These are phyloP conservation scores for Corythoichthys intestinalis DNA, from an alignment of 2,113 vertebrate genomes.

Conservation along the genomic window DNA sequence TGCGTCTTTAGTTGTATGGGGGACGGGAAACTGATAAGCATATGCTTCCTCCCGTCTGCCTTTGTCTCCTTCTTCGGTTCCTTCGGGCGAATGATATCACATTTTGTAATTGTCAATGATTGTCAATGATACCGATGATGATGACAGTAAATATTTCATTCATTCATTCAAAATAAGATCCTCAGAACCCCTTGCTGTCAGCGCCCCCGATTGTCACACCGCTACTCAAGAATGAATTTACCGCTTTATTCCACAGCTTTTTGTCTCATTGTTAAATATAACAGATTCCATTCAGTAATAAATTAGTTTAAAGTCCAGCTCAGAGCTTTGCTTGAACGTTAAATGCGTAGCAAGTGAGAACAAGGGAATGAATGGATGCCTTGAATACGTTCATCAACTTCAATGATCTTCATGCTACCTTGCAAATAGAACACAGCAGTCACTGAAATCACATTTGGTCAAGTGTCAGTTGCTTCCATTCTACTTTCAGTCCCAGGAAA, in stretches of 20 bases:
- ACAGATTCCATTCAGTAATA: conserved; percentile 53
- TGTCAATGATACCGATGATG: too few relatives aligned
- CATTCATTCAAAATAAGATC: too few relatives aligned
- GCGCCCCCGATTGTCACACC: too few relatives aligned
- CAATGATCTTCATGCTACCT: conserved; percentile 14
- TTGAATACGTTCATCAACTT: conserved; percentile 15
- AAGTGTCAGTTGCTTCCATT: background rate
- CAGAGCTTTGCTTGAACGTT: conserved; percentile 12
- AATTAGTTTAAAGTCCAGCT: conserved; percentile 46
- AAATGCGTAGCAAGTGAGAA: conserved; percentile 2
- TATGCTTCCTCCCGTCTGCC: too few relatives aligned
- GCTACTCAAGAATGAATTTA: too few relatives aligned
- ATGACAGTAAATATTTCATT: too few relatives aligned
- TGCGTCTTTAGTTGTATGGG: too few relatives aligned
- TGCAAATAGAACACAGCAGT: conserved; percentile 30
- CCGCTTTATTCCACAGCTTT: conserved; percentile 59
- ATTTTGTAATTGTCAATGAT: too few relatives aligned
- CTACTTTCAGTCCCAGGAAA: conserved; percentile 7
- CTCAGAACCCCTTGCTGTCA: too few relatives aligned
- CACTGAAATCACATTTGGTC: conserved; percentile 34
- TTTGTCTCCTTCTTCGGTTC: too few relatives aligned
- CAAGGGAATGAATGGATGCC: conserved; percentile 10
- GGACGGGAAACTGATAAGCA: too few relatives aligned
- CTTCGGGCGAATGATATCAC: too few relatives aligned
- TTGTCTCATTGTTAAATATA: conserved; percentile 38